A percentile compares a stretch with the other conserved stretches of the same genome.
These are phyloP conservation scores for Nannoperca australis DNA, from an alignment of 2,797 vertebrate species.

Conservation along the genomic window DNA sequence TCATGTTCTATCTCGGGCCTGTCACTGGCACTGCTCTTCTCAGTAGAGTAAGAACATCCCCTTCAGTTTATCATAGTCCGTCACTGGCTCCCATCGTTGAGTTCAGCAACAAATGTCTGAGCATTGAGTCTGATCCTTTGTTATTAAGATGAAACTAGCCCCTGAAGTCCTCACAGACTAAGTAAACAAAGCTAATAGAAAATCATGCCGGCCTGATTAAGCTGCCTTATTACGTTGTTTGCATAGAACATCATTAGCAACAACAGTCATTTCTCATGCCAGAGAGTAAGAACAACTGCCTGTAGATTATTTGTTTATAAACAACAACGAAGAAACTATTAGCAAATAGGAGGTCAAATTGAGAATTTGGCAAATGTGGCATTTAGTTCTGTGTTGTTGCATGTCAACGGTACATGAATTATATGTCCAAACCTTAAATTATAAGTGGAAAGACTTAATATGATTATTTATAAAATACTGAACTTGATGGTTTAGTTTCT, in stretches of 20 bases:
- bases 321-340: conserved; percentile 28
- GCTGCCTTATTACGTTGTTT: conserved; percentile 77
- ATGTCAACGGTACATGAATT: neutral
- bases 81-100: conserved; percentile 51
- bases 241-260: conserved; percentile 75
- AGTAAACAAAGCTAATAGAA: conserved; percentile 80
- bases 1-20: conserved; percentile 17
- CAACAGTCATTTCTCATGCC: conserved; percentile 71
- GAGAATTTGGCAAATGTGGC: conserved; percentile 5
- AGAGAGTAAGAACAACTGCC: conserved; percentile 53
- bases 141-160: conserved; percentile 79
- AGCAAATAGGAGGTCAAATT: conserved; percentile 23
- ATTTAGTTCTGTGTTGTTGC: neutral
- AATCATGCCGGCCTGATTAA: conserved; percentile 73
- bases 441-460: neutral
- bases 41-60: conserved; percentile 32
- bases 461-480: neutral
- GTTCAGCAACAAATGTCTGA: conserved; percentile 64
- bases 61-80: conserved; percentile 44
- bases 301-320: conserved; percentile 50
- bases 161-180: conserved; percentile 69
- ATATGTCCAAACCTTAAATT: neutral
- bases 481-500: neutral
- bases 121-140: conserved; percentile 68
- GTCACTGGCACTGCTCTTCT: conserved; percentile 28